Evolutionary conservation across 2,888 invertebrate species (phyloP).

Genomic region (Napeogenes sylphis): DNA sequence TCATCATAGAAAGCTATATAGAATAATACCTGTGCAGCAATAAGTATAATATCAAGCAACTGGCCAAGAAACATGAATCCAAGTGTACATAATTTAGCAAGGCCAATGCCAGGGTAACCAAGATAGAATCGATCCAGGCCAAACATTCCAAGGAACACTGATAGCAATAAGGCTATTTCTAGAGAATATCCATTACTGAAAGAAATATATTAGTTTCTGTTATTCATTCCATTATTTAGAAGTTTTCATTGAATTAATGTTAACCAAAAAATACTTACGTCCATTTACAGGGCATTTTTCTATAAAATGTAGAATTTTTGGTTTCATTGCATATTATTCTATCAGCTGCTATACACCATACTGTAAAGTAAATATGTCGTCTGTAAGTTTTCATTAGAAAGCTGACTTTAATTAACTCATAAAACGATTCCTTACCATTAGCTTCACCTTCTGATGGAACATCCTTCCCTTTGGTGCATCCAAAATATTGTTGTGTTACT

Average conservation of each 20-base stretch:
- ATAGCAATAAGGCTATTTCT: slow-evolving; percentile 93
- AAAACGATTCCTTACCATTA: slow-evolving; percentile 76
- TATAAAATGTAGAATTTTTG: slow-evolving; percentile 87
- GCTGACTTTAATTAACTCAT: not conserved
- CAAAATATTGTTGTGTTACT: slow-evolving; percentile 90
- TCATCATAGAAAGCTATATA: not conserved
- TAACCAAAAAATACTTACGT: slow-evolving; percentile 82
- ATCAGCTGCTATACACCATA: slow-evolving; percentile 88
- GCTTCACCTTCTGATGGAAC: slow-evolving; percentile 84
- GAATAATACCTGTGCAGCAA: slow-evolving; percentile 86
- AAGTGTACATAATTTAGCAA: slow-evolving; percentile 95
- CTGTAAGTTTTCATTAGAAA: not conserved
- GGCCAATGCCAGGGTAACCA: slow-evolving; percentile 97
- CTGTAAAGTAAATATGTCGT: slow-evolving; percentile 63
- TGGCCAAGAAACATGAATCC: slow-evolving; percentile 98
- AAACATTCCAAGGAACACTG: slow-evolving; percentile 98
- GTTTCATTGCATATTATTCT: slow-evolving; percentile 89
- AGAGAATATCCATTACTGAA: slow-evolving; percentile 94
- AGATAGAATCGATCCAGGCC: slow-evolving; percentile 98
- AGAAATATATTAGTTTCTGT: slow-evolving; percentile 27
- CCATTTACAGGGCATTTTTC: slow-evolving; percentile 93
- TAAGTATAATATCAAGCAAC: slow-evolving; percentile 94
- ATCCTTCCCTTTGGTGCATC: slow-evolving; percentile 80
- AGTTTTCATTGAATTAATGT: too few species aligned
- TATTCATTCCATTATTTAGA: not conserved